These are phyloP conservation scores for Gambusia affinis DNA, from an alignment of 2,113 vertebrate species.

Conservation along the genomic window DNA sequence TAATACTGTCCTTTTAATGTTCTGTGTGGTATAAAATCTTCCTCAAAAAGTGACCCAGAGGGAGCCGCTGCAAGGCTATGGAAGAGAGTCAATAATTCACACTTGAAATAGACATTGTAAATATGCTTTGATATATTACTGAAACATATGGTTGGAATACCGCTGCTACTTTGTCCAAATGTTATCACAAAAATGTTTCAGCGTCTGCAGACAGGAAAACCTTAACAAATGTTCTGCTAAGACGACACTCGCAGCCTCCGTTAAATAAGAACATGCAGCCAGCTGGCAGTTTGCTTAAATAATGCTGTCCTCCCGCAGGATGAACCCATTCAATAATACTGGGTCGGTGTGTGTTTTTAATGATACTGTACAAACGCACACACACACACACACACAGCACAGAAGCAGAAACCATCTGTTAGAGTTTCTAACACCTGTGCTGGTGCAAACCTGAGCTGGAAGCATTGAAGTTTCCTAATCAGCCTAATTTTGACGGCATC, in stretches of 20 bases:
- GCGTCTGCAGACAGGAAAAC: background rate
- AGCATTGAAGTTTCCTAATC: slow-evolving; percentile 32
- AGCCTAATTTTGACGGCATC: slow-evolving; percentile 39
- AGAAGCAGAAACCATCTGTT: slow-evolving; percentile 39
- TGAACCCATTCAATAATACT: background rate
- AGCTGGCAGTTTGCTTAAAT: background rate
- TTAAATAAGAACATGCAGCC: background rate
- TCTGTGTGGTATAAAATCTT: no score
- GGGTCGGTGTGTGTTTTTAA: background rate
- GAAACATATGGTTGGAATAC: background rate
- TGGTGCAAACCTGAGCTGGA: slow-evolving; percentile 44
- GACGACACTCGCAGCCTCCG: background rate
- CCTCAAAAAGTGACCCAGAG: no score
- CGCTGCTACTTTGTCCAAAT: background rate
- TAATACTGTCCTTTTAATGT: no score
- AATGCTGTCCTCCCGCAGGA: background rate
- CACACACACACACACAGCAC: slow-evolving; percentile 6
- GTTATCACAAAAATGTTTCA: background rate
- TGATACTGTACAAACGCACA: slow-evolving; percentile 5
- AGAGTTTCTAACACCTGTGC: slow-evolving; percentile 55
- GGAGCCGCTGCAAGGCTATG: background rate
- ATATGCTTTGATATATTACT: background rate
- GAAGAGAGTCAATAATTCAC: background rate
- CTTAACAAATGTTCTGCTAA: background rate
- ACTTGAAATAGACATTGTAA: background rate